Evolutionary conservation across 2,113 vertebrate species (phyloP).

Genomic region (Proteles cristata): DNA sequence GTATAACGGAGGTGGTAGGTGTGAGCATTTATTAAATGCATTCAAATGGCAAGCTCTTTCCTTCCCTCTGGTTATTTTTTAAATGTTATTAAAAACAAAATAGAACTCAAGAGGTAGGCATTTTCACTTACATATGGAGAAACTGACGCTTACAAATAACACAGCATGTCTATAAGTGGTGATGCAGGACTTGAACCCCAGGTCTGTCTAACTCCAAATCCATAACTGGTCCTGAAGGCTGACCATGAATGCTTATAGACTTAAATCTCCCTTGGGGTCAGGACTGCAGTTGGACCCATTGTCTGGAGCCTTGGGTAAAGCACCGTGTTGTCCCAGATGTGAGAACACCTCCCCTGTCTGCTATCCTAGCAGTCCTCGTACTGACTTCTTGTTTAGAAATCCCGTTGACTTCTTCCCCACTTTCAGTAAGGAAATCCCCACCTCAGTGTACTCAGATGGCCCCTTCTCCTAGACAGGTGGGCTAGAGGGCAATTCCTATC

Average conservation of each 20-base stretch:
- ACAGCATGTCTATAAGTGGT: not conserved
- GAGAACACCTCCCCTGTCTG: not conserved
- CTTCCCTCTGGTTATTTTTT: not conserved
- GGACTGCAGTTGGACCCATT: not conserved
- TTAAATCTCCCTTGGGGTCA: not conserved
- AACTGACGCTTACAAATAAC: not conserved
- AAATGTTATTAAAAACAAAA: not conserved
- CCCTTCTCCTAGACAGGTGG: not conserved
- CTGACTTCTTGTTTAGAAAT: not conserved
- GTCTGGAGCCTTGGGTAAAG: not conserved
- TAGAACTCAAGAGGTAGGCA: not conserved
- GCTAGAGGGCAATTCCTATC: not conserved
- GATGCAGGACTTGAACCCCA: not conserved
- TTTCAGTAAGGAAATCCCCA: not conserved
- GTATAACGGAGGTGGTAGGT: not conserved
- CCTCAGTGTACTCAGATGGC: not conserved
- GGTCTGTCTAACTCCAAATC: not conserved
- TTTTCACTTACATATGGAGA: not conserved
- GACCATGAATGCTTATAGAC: not conserved
- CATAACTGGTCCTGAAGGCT: not conserved
- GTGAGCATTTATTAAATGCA: not conserved
- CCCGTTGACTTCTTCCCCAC: not conserved
- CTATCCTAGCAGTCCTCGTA: not conserved
- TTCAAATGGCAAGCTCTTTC: not conserved
- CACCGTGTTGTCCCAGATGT: too few relatives aligned